Conservation (phyloP, 2,113 vertebrate species). For the Platichthys flesus region DNA sequence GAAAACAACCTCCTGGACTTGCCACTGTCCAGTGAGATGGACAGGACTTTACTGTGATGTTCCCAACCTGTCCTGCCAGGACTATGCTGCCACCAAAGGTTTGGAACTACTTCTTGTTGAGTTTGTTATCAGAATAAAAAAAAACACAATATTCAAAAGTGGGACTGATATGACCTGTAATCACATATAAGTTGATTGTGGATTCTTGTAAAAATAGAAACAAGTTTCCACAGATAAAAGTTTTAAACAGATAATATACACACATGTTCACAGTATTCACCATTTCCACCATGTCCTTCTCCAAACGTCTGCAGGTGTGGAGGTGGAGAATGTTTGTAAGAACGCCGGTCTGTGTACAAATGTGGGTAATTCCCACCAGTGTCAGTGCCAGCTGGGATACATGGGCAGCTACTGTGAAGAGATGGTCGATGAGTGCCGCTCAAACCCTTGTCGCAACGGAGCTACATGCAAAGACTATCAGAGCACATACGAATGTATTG, state of each 20-base stretch:
- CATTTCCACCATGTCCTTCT: not conserved
- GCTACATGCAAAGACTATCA: slow-evolving; percentile 87
- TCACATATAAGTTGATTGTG: not conserved
- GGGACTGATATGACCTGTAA: no score
- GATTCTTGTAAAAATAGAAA: no score
- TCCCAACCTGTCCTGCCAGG: slow-evolving; percentile 88
- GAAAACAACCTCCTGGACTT: slow-evolving; percentile 83
- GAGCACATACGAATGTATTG: slow-evolving; percentile 73
- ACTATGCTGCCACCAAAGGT: slow-evolving; percentile 85
- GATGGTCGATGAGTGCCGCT: slow-evolving; percentile 90
- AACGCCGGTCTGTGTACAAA: slow-evolving; percentile 85
- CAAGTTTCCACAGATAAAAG: no score
- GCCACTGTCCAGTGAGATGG: slow-evolving; percentile 86
- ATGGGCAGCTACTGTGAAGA: slow-evolving; percentile 91
- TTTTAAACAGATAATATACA: not conserved
- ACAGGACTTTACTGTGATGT: slow-evolving; percentile 92
- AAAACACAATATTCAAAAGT: not conserved
- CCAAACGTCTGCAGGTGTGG: slow-evolving; percentile 73
- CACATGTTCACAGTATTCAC: not conserved
- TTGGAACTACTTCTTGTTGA: slow-evolving; percentile 30
- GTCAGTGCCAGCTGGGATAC: slow-evolving; percentile 89
- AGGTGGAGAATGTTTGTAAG: slow-evolving; percentile 85
- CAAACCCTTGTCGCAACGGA: slow-evolving; percentile 90
- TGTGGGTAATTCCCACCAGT: slow-evolving; percentile 85
- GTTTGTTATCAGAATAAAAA: not conserved